phyloP scores from a whole-genome alignment of 1,140 invertebrate genomes.

The Hydropsyche tenuis region DNA sequence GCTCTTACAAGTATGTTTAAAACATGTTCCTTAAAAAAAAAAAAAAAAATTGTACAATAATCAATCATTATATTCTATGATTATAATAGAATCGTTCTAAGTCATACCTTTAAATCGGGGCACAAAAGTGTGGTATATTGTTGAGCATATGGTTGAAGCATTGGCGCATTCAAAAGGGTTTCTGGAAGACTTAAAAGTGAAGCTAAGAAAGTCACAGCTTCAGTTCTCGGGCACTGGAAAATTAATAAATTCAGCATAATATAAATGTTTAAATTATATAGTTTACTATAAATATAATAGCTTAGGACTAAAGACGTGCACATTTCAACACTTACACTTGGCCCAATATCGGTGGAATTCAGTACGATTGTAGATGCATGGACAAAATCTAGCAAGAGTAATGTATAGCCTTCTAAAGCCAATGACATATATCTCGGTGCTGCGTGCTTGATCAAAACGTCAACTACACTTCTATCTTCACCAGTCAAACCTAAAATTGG shows the following conservation, averaged over 20 bases:
- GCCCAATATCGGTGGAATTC: constrained; percentile 78
- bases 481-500: constrained; percentile 63
- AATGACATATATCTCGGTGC: constrained; percentile 87
- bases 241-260: constrained; percentile 24
- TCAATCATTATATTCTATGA: not conserved
- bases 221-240: constrained; percentile 82
- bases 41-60: not conserved
- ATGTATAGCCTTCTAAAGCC: constrained; percentile 85
- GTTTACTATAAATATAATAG: not conserved
- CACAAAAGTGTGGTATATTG: constrained; percentile 75
- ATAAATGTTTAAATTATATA: not conserved
- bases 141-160: constrained; percentile 77
- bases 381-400: constrained; percentile 88
- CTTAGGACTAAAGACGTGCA: not conserved
- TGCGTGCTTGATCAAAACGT: constrained; percentile 69
- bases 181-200: constrained; percentile 83
- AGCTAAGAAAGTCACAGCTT: constrained; percentile 91
- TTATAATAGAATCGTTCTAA: not conserved
- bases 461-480: constrained; percentile 67
- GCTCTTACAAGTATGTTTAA: constrained; percentile 85
- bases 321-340: constrained; percentile 65
- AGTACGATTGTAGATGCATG: constrained; percentile 88
- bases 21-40: constrained; percentile 77
- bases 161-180: constrained; percentile 76
- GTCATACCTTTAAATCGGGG: constrained; percentile 78